Conservation (phyloP, 2,888 invertebrate species). For the Chrysina gloriosa region DNA sequence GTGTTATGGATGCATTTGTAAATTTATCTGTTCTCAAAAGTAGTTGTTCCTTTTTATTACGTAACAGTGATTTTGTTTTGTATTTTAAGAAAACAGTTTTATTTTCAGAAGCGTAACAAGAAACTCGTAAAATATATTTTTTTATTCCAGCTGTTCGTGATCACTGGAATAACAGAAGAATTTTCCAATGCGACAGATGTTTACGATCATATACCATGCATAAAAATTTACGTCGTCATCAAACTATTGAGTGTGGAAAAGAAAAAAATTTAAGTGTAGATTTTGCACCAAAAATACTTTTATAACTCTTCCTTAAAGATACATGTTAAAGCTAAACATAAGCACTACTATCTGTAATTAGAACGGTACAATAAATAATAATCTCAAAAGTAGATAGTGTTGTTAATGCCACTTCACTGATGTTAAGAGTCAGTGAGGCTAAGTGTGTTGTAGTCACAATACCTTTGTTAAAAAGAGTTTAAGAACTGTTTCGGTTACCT, state of each 20-base stretch:
- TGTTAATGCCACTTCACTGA: too few relatives aligned
- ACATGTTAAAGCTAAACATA: slow-evolving; percentile 21
- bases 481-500: too few relatives aligned
- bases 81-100: too few relatives aligned
- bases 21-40: too few relatives aligned
- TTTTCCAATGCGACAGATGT: slow-evolving; percentile 31
- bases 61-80: background rate
- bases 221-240: slow-evolving; percentile 32
- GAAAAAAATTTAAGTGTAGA: slow-evolving; percentile 40
- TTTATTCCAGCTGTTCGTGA: slow-evolving; percentile 18
- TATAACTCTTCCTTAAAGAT: slow-evolving; percentile 35
- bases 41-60: too few relatives aligned
- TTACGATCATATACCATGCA: slow-evolving; percentile 33
- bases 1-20: too few relatives aligned
- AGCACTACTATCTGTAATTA: background rate
- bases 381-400: background rate
- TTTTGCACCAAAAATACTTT: slow-evolving; percentile 34
- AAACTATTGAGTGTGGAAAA: slow-evolving; percentile 40
- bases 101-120: too few relatives aligned
- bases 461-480: too few relatives aligned
- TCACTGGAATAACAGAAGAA: slow-evolving; percentile 16
- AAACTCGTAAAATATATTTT: too few relatives aligned
- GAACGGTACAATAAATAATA: background rate
- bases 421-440: too few relatives aligned
- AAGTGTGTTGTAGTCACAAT: too few relatives aligned